Conservation (phyloP, 2,797 vertebrate species). For the Potorous gilbertii region DNA sequence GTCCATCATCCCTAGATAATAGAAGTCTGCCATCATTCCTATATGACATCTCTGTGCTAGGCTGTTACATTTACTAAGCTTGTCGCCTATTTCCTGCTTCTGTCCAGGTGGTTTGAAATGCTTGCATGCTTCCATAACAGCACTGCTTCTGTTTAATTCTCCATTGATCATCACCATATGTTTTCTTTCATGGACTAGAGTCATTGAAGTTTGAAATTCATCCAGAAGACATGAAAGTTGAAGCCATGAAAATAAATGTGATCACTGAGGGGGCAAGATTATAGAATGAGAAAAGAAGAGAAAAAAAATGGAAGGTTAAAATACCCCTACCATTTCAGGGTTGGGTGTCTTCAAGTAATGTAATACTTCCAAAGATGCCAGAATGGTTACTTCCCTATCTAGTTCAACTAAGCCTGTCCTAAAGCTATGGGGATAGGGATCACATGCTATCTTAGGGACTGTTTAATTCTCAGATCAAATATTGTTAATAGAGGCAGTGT, state of each 20-base stretch:
- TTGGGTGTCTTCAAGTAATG: background rate
- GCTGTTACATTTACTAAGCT: background rate
- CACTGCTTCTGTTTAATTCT: background rate
- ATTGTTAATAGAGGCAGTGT: background rate
- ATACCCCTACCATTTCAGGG: background rate
- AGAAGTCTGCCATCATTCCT: background rate
- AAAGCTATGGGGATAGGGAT: background rate
- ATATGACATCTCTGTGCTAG: background rate
- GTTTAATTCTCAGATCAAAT: background rate
- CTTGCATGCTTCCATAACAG: background rate
- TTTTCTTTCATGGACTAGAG: background rate
- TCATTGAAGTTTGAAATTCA: background rate
- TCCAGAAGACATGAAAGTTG: background rate
- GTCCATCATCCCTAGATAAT: background rate
- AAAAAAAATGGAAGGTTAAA: background rate
- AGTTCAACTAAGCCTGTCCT: background rate
- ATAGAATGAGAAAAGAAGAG: background rate
- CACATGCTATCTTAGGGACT: background rate
- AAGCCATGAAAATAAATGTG: background rate
- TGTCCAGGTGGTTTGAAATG: background rate
- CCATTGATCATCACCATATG: background rate
- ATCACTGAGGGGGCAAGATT: background rate
- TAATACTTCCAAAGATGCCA: background rate
- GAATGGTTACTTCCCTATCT: background rate
- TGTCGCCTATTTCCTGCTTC: background rate